These are phyloP conservation scores for Leucopsar rothschildi DNA, from an alignment of 2,113 vertebrate genomes.

Conservation along the genomic window DNA sequence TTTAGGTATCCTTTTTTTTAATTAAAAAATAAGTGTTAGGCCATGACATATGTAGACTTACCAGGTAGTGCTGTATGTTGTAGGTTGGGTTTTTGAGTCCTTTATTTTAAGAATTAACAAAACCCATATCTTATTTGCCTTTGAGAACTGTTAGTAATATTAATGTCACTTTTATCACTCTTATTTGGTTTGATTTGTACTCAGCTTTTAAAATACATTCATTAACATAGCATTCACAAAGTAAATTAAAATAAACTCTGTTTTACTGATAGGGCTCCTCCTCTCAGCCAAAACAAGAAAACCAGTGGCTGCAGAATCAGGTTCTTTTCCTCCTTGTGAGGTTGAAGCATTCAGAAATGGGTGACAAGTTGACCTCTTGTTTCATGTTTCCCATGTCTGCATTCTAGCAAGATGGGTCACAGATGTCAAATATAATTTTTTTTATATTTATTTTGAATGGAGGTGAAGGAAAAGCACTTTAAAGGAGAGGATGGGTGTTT, in stretches of 20 bases:
- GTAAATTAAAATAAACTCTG: background rate
- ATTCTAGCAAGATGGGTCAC: background rate
- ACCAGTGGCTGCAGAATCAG: background rate
- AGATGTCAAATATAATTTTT: background rate
- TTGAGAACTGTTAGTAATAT: background rate
- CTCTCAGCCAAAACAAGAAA: background rate
- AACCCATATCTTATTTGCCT: background rate
- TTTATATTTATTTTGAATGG: background rate
- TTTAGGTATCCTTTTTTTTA: background rate
- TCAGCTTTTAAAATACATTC: background rate
- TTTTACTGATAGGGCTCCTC: background rate
- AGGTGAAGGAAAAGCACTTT: background rate
- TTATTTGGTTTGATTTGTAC: background rate
- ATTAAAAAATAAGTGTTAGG: background rate
- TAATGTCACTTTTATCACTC: background rate
- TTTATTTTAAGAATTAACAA: background rate
- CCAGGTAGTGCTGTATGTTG: background rate
- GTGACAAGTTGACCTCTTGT: background rate
- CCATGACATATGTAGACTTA: background rate
- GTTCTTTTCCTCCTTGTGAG: background rate
- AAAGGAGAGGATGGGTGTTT: background rate
- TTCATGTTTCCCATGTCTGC: background rate
- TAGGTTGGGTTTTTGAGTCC: background rate
- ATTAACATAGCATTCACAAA: background rate
- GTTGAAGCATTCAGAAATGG: background rate